A percentile compares a stretch with the other conserved stretches of the same genome.
phyloP scores from a whole-genome alignment of 2,797 vertebrate genomes.

The Cyclura pinguis region DNA sequence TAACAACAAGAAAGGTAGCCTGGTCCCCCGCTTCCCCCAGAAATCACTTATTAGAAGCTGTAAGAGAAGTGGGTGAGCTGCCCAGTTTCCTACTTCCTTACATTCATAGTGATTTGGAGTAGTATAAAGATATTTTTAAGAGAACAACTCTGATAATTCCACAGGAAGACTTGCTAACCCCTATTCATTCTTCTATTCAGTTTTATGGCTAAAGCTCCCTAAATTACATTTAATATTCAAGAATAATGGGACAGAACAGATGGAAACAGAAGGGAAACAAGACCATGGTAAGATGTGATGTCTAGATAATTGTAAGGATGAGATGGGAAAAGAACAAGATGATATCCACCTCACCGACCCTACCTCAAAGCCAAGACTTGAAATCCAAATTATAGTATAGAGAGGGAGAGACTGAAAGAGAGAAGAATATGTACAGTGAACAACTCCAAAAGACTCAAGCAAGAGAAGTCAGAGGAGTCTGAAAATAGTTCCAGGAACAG shows the following conservation, averaged over 20 bases:
- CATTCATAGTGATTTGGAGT: constrained; percentile 31
- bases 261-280: neutral
- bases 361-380: neutral
- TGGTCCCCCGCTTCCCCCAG: too few relatives aligned
- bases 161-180: constrained; percentile 4
- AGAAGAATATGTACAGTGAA: too few relatives aligned
- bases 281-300: neutral
- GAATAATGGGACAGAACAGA: neutral
- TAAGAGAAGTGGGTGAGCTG: constrained; percentile 1
- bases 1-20: constrained; percentile 12
- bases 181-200: neutral
- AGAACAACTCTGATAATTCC: constrained; percentile 5
- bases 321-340: neutral
- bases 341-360: neutral
- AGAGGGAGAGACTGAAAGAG: neutral
- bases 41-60: neutral
- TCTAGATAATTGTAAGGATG: neutral
- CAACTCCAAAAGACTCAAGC: neutral
- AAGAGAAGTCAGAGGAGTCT: neutral
- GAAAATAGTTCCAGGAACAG: neutral
- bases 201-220: constrained; percentile 10
- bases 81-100: constrained; percentile 14
- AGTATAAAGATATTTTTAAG: constrained; percentile 35
- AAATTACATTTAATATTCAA: constrained; percentile 33
- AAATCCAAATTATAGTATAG: neutral